A percentile compares a stretch with the other conserved stretches of the same genome.
Conservation (phyloP, 2,888 invertebrate species). For the Nesidiocoris tenuis region DNA sequence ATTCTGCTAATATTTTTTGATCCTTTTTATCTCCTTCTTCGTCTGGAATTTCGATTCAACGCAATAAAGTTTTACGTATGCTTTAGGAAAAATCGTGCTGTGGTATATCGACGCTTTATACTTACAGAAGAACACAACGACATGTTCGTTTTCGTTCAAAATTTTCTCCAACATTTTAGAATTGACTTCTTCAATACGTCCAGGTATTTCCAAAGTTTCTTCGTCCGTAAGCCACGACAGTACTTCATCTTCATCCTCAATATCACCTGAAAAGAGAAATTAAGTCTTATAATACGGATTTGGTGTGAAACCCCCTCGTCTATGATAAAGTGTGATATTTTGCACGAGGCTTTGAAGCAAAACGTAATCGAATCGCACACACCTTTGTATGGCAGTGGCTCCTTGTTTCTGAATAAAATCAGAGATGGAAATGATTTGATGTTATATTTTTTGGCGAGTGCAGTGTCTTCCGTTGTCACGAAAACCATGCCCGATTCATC, state of each 20-base stretch:
- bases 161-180: conserved; percentile 87
- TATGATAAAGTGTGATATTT: too few relatives aligned
- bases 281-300: conserved; percentile 9
- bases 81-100: too few relatives aligned
- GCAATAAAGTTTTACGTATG: too few relatives aligned
- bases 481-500: conserved; percentile 92
- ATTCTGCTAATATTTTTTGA: conserved; percentile 80
- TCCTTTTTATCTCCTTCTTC: conserved; percentile 87
- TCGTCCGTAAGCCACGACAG: conserved; percentile 89
- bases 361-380: too few relatives aligned
- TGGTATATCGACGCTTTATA: too few relatives aligned
- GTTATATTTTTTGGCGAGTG: conserved; percentile 78
- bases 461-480: conserved; percentile 84
- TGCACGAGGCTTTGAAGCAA: too few relatives aligned
- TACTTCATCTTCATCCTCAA: conserved; percentile 89
- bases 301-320: too few relatives aligned
- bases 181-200: conserved; percentile 90
- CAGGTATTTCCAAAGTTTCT: conserved; percentile 85
- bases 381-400: conserved; percentile 78
- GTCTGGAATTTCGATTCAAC: conserved; percentile 62
- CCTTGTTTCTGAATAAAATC: conserved; percentile 88
- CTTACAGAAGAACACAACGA: conserved; percentile 92
- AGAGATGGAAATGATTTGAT: conserved; percentile 82
- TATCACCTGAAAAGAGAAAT: conserved; percentile 63
- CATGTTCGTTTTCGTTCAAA: conserved; percentile 79